These are phyloP conservation scores for Epizoanthus fatuus DNA, from an alignment of 92 coral and sea anemone species.

Conservation along the genomic window DNA sequence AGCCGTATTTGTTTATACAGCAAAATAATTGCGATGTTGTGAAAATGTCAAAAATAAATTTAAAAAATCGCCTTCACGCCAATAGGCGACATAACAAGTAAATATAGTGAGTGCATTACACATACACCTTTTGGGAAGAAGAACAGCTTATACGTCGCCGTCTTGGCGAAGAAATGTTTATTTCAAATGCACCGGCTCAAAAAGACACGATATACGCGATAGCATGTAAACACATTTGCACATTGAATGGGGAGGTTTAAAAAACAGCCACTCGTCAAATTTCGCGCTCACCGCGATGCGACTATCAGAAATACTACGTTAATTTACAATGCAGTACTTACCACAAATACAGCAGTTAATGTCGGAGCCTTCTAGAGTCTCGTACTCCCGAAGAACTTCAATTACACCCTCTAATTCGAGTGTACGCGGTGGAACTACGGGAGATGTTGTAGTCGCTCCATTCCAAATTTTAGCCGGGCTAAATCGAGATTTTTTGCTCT, in stretches of 20 bases:
- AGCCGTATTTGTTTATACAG: conserved; percentile 86
- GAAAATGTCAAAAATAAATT: conserved; percentile 71
- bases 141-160: not conserved
- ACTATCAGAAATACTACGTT: not conserved
- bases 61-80: conserved; percentile 59
- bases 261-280: conserved; percentile 26
- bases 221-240: conserved; percentile 62
- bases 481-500: conserved; percentile 92
- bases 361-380: conserved; percentile 93
- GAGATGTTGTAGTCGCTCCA: conserved; percentile 68
- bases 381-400: conserved; percentile 97
- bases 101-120: conserved; percentile 36
- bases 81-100: conserved; percentile 44
- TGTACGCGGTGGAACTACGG: conserved; percentile 81
- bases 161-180: not conserved
- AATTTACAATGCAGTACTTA: conserved; percentile 53
- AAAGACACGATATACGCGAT: not conserved
- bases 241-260: conserved; percentile 61
- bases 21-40: conserved; percentile 76
- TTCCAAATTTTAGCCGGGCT: conserved; percentile 78
- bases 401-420: conserved; percentile 97
- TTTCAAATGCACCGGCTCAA: conserved; percentile 22
- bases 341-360: conserved; percentile 99
- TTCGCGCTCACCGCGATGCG: conserved; percentile 16
- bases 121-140: not conserved